Percentiles rank a stretch among this genome's conserved stretches.
These are phyloP conservation scores for Petrolisthes manimaculis DNA, from an alignment of 2,888 invertebrate genomes.

Conservation along the genomic window DNA sequence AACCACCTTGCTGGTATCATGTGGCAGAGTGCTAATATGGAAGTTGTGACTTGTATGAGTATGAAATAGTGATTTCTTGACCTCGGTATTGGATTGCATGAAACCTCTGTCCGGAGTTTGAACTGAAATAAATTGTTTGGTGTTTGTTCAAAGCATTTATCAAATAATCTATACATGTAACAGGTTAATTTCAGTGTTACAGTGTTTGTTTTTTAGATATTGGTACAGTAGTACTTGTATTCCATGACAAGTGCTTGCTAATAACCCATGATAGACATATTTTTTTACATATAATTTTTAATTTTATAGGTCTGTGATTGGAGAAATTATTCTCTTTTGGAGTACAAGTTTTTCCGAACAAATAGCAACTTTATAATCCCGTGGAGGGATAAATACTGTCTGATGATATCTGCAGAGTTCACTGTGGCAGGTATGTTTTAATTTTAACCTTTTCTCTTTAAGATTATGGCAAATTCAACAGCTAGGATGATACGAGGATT, in stretches of 20 bases:
- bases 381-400: slow-evolving; percentile 31
- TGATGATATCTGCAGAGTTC: slow-evolving; percentile 35
- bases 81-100: no score
- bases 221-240: neutral
- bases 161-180: neutral
- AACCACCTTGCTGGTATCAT: no score
- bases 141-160: no score
- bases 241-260: neutral
- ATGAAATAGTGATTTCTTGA: no score
- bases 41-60: no score
- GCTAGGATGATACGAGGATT: slow-evolving; percentile 4
- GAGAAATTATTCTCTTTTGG: slow-evolving; percentile 35
- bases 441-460: no score
- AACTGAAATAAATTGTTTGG: no score
- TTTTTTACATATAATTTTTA: slow-evolving; percentile 3
- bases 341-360: slow-evolving; percentile 44
- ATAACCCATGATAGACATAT: neutral
- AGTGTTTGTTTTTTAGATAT: neutral
- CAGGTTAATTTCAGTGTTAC: neutral
- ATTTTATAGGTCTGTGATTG: slow-evolving; percentile 44
- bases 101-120: no score
- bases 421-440: slow-evolving; percentile 22
- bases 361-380: slow-evolving; percentile 12
- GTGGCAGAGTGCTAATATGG: no score
- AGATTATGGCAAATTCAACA: neutral